These are phyloP conservation scores for Centropus unirufus DNA, from an alignment of 2,113 vertebrate species.

Conservation along the genomic window DNA sequence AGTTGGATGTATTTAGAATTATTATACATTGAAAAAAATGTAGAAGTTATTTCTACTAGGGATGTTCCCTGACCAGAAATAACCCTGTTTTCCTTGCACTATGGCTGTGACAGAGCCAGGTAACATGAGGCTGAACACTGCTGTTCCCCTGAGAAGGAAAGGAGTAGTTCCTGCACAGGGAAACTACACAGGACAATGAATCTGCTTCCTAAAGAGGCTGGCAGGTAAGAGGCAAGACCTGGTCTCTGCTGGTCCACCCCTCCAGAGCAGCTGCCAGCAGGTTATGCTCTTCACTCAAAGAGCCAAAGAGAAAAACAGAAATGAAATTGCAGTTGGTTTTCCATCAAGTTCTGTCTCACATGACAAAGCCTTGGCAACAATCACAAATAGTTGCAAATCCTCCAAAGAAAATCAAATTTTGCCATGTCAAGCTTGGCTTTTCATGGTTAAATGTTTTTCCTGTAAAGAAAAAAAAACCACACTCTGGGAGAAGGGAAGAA, in stretches of 20 bases:
- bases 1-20: neutral
- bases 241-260: neutral
- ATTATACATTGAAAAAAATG: neutral
- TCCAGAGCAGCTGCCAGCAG: neutral
- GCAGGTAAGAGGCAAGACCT: neutral
- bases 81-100: neutral
- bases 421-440: neutral
- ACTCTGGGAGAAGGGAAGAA: neutral
- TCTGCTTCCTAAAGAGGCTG: neutral
- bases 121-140: neutral
- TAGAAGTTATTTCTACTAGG: neutral
- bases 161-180: neutral
- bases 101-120: neutral
- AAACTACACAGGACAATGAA: fast-evolving
- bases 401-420: neutral
- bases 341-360: neutral
- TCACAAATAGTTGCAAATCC: neutral
- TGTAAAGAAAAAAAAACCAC: neutral
- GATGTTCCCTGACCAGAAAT: neutral
- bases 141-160: neutral
- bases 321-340: neutral
- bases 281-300: neutral
- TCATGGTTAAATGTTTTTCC: neutral
- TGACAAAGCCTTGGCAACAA: neutral
- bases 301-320: neutral